Base-by-base conservation (phyloP, 2,113 vertebrate species). In the Larimichthys crocea region DNA sequence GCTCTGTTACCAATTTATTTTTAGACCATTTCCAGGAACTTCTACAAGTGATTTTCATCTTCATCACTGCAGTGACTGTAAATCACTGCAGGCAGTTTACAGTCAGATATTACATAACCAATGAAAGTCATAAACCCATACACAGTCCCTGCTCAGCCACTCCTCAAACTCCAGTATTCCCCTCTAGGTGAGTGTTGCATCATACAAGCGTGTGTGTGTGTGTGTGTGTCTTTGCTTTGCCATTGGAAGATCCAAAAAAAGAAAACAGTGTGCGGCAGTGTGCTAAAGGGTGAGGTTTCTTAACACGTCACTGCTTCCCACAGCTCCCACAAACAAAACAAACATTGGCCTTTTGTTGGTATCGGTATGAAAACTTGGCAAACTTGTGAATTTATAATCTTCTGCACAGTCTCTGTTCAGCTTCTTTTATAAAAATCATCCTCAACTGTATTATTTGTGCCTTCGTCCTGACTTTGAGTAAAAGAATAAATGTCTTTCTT, bases 141-240 rank as follows among this genome's bases (percentile, higher is more conserved):
- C 53, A 26, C 46, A 79, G 68, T 17, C 75, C 64, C 70, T 49
- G 57, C n/a, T 60, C 48, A 22, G 66, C 64, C 83, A 76, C 78
- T 69, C 81, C 76, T 80, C 57, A 14, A n/a, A 40, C 75, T 62
- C 10, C 62, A 29, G 5, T 35, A 6, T 20, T 77, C 26, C 49
- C 35, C 0, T 40, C 9, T 15, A 71, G 49, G 48, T 31, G 17
- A 29, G 65, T 31, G 66, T n/a, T 84, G 74, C 78, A 55, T 84
- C 55, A 79, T 52, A 5, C 10, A 35, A 60, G 20, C 20, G 22
- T 65, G 61, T 29, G 65, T 68, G 59, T 49, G 52, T 48, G 52
- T 20, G 52, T 48, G 52, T 20, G 24, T 24, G 19, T 22, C 4
- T 20, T 35, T 44, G n/a, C 8, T 55, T 49, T 49, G 44, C 40